These are phyloP conservation scores for Flexamia atlantica DNA, from an alignment of 2,888 invertebrate genomes.

Conservation along the genomic window DNA sequence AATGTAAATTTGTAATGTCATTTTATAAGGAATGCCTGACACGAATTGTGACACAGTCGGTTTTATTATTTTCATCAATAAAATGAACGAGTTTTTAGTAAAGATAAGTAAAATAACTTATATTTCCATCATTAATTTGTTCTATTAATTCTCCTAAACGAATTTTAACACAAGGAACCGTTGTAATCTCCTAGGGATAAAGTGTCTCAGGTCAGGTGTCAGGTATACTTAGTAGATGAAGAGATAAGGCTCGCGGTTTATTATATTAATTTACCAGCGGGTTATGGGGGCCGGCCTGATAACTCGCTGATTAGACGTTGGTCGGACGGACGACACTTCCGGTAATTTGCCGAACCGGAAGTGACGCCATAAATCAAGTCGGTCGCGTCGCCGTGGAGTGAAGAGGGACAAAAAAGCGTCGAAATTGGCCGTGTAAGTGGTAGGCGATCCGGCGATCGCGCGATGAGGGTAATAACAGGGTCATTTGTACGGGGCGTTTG, in stretches of 20 bases:
- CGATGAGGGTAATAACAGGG: slow-evolving; percentile 12
- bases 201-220: neutral
- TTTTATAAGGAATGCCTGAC: no score
- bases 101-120: no score
- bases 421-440: slow-evolving; percentile 27
- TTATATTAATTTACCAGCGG: slow-evolving; percentile 50
- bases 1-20: no score
- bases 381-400: neutral
- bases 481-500: slow-evolving; percentile 44
- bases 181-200: no score
- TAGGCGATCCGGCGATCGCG: slow-evolving; percentile 6
- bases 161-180: no score
- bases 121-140: no score
- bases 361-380: slow-evolving; percentile 39
- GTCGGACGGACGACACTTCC: slow-evolving; percentile 32
- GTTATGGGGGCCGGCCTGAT: neutral
- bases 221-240: neutral
- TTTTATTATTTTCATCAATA: no score
- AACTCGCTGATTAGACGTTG: slow-evolving; percentile 29
- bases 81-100: no score
- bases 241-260: slow-evolving; percentile 24
- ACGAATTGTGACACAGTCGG: no score
- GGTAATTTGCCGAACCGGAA: slow-evolving; percentile 49
- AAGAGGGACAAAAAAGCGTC: slow-evolving; percentile 21
- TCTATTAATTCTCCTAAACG: no score